Percentiles rank a stretch among this genome's conserved stretches.
phyloP scores from a whole-genome alignment of 2,888 invertebrate genomes.

The Tortrix viridana region DNA sequence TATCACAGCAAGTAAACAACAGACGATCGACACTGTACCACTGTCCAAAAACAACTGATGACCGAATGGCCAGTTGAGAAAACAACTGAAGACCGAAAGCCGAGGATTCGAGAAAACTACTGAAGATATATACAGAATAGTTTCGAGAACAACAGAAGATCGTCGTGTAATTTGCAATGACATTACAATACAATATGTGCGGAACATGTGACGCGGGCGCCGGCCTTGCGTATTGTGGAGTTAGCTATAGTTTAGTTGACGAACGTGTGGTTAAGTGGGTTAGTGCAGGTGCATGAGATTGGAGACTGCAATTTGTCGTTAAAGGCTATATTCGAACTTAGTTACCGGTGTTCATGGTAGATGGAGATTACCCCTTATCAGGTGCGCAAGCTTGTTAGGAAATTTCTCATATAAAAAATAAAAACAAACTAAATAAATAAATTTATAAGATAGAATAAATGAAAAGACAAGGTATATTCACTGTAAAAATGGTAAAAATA shows the following conservation, averaged over 20 bases:
- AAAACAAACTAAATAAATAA: too few species aligned
- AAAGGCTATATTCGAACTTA: background rate
- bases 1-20: background rate
- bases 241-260: background rate
- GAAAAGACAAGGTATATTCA: too few species aligned
- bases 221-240: slow-evolving; percentile 19
- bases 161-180: background rate
- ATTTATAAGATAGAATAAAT: too few species aligned
- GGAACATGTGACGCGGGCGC: slow-evolving; percentile 22
- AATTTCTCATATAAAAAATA: too few species aligned
- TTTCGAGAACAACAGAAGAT: slow-evolving; percentile 1
- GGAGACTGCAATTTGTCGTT: background rate
- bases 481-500: too few species aligned
- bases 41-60: slow-evolving; percentile 4
- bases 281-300: background rate
- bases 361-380: too few species aligned
- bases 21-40: background rate
- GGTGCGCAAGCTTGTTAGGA: too few species aligned
- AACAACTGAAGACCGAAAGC: background rate
- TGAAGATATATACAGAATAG: too few species aligned
- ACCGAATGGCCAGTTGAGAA: background rate
- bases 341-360: too few species aligned
- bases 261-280: background rate
- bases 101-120: background rate
- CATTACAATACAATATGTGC: slow-evolving; percentile 2